Evolutionary conservation across 2,113 vertebrate genomes (phyloP), one percentile per base, ranked within the genome.

Genomic region (Xiphophorus couchianus): DNA sequence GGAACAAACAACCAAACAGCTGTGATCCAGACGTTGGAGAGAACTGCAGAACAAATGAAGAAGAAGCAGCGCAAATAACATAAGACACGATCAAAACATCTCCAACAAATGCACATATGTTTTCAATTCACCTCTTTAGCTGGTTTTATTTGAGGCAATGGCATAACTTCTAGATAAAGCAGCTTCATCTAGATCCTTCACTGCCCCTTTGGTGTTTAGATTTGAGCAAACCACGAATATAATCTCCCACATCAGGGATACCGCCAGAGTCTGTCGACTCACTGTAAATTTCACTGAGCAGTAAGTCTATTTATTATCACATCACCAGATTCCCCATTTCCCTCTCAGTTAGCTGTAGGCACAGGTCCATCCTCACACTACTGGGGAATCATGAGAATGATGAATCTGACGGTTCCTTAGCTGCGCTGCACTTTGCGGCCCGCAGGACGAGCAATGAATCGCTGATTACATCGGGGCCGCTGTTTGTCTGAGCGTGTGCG

Each of bases 291-390:
- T 66, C 75, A 73, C 82, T 80, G 80, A 62, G 48, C 63, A 61
- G 68, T 65, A 65, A 81, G 75, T 85, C 74, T 85, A 86, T 90
- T 91, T 89, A 89, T 90, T 87, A 88, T 78, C 69, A 61, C 72
- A 80, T 86, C 84, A 86, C 66, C 80, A 74, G 27, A 86, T 74
- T 81, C 70, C 83, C 81, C 62, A 62, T 79, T 84, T 78, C 73
- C 74, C 76, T 82, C 74, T 87, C 73, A 84, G 27, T 88, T 88
- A 79, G 80, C 87, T 89, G 75, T 62, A 75, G 86, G 84, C 78
- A 39, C 54, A 71, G 69, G 78, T 84, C 82, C 71, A 76, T 88
- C 76, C 84, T 28, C 33, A 78, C 73, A 73, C 83, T 81, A 71
- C 75, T 62, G 71, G 75, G 85, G 81, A 85, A 73, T 81, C 81